A percentile compares a stretch with the other conserved stretches of the same genome.
Evolutionary conservation across 2,888 invertebrate genomes (phyloP).

Genomic region (Poecilobothrus nobilitatus): DNA sequence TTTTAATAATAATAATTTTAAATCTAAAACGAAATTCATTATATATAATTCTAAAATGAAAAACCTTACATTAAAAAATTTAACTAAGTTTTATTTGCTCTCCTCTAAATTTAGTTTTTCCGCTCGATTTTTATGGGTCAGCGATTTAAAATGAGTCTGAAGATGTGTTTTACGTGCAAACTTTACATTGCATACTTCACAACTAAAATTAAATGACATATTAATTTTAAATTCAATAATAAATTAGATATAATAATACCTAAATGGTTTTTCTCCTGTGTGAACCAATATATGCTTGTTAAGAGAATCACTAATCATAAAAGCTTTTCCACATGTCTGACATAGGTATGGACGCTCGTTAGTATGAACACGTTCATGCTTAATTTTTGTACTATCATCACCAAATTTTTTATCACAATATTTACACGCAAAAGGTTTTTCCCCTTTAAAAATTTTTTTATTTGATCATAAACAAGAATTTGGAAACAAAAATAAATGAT

Average conservation of each 20-base stretch:
- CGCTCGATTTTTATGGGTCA: constrained; percentile 31
- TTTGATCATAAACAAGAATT: too few relatives aligned
- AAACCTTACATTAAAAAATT: too few relatives aligned
- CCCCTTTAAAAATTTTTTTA: constrained; percentile 11
- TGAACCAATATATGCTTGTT: constrained; percentile 39
- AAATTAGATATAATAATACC: constrained; percentile 20
- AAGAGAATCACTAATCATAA: constrained; percentile 40
- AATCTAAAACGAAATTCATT: too few relatives aligned
- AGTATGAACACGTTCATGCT: constrained; percentile 42
- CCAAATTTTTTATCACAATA: constrained; percentile 39
- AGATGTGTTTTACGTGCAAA: constrained; percentile 40
- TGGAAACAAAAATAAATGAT: too few relatives aligned
- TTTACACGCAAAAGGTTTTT: constrained; percentile 38
- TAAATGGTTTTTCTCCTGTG: constrained; percentile 40
- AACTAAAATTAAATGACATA: constrained; percentile 26
- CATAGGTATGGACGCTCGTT: constrained; percentile 40
- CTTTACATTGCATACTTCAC: constrained; percentile 37
- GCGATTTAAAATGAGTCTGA: constrained; percentile 40
- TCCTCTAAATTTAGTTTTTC: not conserved
- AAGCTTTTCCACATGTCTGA: constrained; percentile 38
- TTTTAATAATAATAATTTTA: too few relatives aligned
- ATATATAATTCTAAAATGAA: too few relatives aligned
- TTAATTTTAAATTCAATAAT: not conserved
- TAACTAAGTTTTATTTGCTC: too few relatives aligned
- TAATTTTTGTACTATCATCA: constrained; percentile 40